These are phyloP conservation scores for Allacma fusca DNA, from an alignment of 2,888 invertebrate species.

Conservation along the genomic window DNA sequence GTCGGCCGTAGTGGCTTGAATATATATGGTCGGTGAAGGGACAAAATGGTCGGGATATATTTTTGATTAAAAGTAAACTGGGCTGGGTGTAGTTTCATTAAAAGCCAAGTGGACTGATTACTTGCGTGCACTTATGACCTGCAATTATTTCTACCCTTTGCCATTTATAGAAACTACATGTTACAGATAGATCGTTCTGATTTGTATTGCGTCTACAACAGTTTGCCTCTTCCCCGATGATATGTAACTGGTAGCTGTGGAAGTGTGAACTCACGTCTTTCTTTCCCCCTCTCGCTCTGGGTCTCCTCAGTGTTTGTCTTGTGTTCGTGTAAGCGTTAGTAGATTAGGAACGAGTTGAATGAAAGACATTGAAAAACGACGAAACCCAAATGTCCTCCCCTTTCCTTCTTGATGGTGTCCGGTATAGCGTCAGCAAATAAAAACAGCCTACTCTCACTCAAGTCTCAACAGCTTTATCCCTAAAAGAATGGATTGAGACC, in stretches of 20 bases:
- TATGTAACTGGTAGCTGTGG: not conserved
- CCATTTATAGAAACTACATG: no score
- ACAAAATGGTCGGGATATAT: not conserved
- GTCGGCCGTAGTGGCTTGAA: not conserved
- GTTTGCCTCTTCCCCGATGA: no score
- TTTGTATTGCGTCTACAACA: no score
- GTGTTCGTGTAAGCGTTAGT: not conserved
- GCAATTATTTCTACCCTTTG: no score
- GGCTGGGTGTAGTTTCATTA: no score
- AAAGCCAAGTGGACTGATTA: no score
- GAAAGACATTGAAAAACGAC: not conserved
- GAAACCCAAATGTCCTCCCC: not conserved
- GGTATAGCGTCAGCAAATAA: not conserved
- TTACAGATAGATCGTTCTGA: no score
- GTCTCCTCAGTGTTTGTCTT: not conserved
- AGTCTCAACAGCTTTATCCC: no score
- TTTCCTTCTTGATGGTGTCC: not conserved
- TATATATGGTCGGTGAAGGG: no score
- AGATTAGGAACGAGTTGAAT: not conserved
- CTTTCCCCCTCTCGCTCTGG: not conserved
- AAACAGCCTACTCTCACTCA: not conserved
- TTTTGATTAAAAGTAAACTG: no score
- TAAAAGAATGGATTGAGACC: no score
- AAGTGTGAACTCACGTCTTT: not conserved
- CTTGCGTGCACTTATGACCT: no score